phyloP scores from a whole-genome alignment of 2,888 invertebrate genomes.

The Ennomos fuscantarius region DNA sequence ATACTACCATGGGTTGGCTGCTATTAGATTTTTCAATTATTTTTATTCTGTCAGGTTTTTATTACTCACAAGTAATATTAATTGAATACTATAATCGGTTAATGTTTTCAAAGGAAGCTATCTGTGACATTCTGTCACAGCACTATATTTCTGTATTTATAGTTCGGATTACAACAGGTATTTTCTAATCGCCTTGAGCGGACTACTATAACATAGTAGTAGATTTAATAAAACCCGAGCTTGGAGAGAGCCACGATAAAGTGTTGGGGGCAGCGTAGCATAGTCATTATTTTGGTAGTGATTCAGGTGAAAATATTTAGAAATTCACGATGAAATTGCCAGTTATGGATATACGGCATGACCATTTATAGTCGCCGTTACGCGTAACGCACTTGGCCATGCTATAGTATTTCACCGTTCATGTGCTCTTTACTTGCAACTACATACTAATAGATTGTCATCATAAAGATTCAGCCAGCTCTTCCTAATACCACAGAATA shows the following conservation, averaged over 20 bases:
- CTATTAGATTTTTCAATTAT: constrained; percentile 5
- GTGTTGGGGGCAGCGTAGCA: constrained; percentile 65
- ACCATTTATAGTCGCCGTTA: constrained; percentile 53
- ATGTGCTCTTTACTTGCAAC: constrained; percentile 42
- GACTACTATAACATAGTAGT: constrained; percentile 64
- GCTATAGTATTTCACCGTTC: constrained; percentile 54
- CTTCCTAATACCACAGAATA: neutral
- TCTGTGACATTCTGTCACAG: constrained; percentile 44
- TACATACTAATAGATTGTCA: constrained; percentile 30
- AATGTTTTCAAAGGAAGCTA: constrained; percentile 15
- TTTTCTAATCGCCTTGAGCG: constrained; percentile 65
- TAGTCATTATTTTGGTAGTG: constrained; percentile 74
- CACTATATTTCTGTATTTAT: constrained; percentile 46
- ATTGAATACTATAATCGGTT: constrained; percentile 24
- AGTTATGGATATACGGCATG: constrained; percentile 60
- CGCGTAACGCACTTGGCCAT: constrained; percentile 50
- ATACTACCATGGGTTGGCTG: constrained; percentile 7
- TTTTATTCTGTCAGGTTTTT: constrained; percentile 3
- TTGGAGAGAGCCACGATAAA: constrained; percentile 71
- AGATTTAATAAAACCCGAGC: constrained; percentile 72
- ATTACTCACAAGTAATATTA: neutral
- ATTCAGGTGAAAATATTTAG: constrained; percentile 76
- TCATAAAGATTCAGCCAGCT: constrained; percentile 3
- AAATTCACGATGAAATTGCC: constrained; percentile 71
- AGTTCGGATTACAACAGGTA: constrained; percentile 58